Conservation (phyloP, 2,888 invertebrate species). For the Leucania comma region DNA sequence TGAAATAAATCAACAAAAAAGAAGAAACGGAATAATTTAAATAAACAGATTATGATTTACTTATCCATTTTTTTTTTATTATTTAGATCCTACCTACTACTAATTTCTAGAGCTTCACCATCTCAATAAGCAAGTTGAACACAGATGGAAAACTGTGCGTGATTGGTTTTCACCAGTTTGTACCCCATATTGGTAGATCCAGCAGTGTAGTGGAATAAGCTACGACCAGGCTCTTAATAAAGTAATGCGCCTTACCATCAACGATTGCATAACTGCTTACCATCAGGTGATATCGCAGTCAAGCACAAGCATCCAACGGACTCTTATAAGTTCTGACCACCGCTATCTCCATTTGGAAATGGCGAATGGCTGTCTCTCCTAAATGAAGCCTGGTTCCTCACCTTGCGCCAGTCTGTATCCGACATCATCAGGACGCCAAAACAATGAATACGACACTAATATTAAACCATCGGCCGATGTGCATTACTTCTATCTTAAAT, state of each 20-base stretch:
- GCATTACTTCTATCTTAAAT: too few species aligned
- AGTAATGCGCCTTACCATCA: too few species aligned
- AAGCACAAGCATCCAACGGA: background rate
- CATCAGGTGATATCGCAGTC: too few species aligned
- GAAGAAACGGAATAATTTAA: constrained; percentile 51
- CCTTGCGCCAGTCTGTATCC: background rate
- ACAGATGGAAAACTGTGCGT: background rate
- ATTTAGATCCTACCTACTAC: background rate
- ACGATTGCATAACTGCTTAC: too few species aligned
- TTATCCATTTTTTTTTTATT: constrained; percentile 26
- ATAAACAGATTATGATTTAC: constrained; percentile 56
- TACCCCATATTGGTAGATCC: too few species aligned
- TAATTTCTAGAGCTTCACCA: background rate
- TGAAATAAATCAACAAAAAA: constrained; percentile 72
- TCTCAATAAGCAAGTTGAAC: background rate
- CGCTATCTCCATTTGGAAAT: background rate
- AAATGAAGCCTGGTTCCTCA: too few species aligned
- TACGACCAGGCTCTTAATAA: too few species aligned
- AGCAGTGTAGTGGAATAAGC: too few species aligned
- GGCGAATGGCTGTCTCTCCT: background rate
- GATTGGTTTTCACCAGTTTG: too few species aligned
- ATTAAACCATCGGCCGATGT: too few species aligned
- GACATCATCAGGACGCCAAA: too few species aligned
- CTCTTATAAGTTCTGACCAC: background rate
- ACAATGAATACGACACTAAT: too few species aligned